Evolutionary conservation across 1,140 invertebrate genomes (phyloP).

Genomic region (Trachymyrmex septentrionalis): DNA sequence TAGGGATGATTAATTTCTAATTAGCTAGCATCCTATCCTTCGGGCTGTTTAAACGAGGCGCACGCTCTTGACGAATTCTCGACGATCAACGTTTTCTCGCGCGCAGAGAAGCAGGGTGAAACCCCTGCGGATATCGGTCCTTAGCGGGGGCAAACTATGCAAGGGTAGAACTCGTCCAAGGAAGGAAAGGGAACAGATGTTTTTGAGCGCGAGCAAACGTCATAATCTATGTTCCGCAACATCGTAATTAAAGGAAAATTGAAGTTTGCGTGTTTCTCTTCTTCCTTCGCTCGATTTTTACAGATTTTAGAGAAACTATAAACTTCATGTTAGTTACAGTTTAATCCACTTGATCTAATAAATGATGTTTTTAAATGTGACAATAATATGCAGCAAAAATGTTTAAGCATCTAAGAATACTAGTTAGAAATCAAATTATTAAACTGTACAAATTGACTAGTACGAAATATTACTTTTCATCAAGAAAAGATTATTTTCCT

Average conservation of each 20-base stretch:
- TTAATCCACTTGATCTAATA: not conserved
- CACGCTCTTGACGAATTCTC: constrained; percentile 63
- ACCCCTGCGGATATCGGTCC: constrained; percentile 81
- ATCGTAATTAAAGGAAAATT: constrained; percentile 86
- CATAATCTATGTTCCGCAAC: constrained; percentile 86
- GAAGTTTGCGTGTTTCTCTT: constrained; percentile 68
- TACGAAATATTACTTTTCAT: not conserved
- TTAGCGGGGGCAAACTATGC: constrained; percentile 71
- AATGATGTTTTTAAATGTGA: not conserved
- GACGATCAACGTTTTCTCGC: constrained; percentile 71
- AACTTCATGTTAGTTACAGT: too few relatives aligned
- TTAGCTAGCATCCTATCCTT: constrained; percentile 81
- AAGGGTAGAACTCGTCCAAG: constrained; percentile 79
- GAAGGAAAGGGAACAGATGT: constrained; percentile 85
- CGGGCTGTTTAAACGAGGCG: constrained; percentile 79
- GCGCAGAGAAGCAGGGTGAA: constrained; percentile 76
- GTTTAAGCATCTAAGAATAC: not conserved
- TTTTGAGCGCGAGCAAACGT: constrained; percentile 85
- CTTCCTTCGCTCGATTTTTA: not conserved
- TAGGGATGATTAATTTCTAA: constrained; percentile 77
- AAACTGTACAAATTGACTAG: not conserved
- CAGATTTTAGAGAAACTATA: not conserved
- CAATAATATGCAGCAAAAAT: not conserved
- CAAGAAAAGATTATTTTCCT: not conserved
- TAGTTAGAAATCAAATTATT: not conserved